These are phyloP conservation scores for Rhombomys opimus DNA, from an alignment of 2,113 vertebrate species.

Conservation along the genomic window DNA sequence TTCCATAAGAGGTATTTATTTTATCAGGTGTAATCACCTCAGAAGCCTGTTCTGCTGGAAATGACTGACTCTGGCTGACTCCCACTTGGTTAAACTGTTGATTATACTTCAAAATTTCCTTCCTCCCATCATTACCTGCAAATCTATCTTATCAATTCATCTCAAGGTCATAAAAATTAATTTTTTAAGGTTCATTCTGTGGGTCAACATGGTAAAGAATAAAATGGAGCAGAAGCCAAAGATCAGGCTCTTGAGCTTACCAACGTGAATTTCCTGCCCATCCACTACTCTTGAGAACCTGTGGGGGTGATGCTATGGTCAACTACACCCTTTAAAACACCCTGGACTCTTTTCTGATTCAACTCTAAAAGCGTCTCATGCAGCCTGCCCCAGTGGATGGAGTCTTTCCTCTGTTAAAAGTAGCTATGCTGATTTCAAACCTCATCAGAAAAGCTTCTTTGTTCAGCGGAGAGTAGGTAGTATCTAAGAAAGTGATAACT, in stretches of 20 bases:
- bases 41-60: background rate
- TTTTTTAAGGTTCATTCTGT: background rate
- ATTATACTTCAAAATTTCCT: constrained; percentile 6
- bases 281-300: background rate
- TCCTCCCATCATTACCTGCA: background rate
- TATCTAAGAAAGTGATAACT: background rate
- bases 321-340: background rate
- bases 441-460: background rate
- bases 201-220: background rate
- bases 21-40: background rate
- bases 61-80: background rate
- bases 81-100: background rate
- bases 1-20: constrained; percentile 1
- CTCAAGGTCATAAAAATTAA: constrained; percentile 3
- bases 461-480: background rate
- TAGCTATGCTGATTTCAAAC: background rate
- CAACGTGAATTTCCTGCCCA: background rate
- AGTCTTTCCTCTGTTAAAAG: background rate
- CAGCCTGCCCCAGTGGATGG: background rate
- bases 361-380: background rate
- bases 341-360: background rate
- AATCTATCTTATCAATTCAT: background rate
- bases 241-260: background rate
- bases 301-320: background rate
- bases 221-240: background rate